Evolutionary conservation across 2,888 invertebrate genomes (phyloP), one percentile per base, ranked within the genome.

Genomic region (Camptogramma bilineatum): DNA sequence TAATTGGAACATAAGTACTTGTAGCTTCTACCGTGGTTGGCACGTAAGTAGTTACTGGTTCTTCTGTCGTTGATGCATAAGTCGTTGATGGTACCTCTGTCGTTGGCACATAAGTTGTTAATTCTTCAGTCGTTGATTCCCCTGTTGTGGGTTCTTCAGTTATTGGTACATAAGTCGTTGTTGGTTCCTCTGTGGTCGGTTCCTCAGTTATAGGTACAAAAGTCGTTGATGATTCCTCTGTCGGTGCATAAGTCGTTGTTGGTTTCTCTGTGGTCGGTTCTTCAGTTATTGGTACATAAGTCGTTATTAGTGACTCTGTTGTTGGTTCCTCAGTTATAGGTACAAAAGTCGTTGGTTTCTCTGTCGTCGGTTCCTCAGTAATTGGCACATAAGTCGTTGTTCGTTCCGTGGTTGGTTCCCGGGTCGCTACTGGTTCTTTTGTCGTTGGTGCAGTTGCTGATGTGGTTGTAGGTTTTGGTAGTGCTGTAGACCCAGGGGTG

Each of bases 341-440:
- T 28, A 61, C 54, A 10, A 28, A 31, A n/a, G 65, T 54, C 17
- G 64, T 62, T 4, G 64, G 48, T n/a, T 51, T 46, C 18, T 28
- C 55, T 31, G 28, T 61, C 13, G 64, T 52, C 19, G 60, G 21
- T 18, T 51, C 44, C 3, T 5, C 8, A 10, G 55, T 55, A 1
- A 46, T 62, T 4, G 62, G 62, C 10, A 3, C 34, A 39, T 44
- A 21, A 5, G 5, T 13, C 9, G 50, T 61, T 9, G 34, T 56
- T 10, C 34, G 55, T 9, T 3, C 21, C 28, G 28, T 28, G 1
- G 28, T 28, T 28, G 28, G 28, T 28, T 5, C 28, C 5, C 8
- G 5, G 8, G 28, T 28, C 13, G 34, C 53, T 10, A 2, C 13
- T 39, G 34, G 13, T 39, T 39, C 34, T 3, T 4, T 4, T 13